A percentile compares a stretch with the other conserved stretches of the same genome.
These are phyloP conservation scores for Phthorimaea operculella DNA, from an alignment of 1,140 invertebrate species.

Conservation along the genomic window DNA sequence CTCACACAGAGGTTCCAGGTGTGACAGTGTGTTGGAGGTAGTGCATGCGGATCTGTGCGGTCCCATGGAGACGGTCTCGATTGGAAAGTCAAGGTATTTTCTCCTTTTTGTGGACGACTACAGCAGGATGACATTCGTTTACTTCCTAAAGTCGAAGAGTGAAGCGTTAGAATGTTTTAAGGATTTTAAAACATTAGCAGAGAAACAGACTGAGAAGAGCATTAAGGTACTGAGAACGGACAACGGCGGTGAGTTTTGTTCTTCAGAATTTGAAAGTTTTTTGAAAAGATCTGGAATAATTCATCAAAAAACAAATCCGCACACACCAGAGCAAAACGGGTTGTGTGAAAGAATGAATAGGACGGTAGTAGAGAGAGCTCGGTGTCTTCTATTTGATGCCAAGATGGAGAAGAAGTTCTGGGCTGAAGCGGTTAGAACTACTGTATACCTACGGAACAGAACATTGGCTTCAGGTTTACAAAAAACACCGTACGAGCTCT, in stretches of 20 bases:
- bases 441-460: constrained; percentile 22
- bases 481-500: constrained; percentile 38
- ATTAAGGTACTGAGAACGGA: constrained; percentile 36
- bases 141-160: constrained; percentile 40
- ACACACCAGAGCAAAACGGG: constrained; percentile 63
- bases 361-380: constrained; percentile 25
- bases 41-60: constrained; percentile 52
- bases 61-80: constrained; percentile 37
- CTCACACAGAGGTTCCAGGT: constrained; percentile 14
- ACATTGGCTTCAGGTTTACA: constrained; percentile 17
- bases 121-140: constrained; percentile 33
- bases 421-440: constrained; percentile 40
- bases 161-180: constrained; percentile 26
- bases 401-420: constrained; percentile 42
- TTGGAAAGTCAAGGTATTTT: constrained; percentile 37
- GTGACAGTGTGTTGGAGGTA: constrained; percentile 22
- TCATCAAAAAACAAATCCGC: constrained; percentile 41
- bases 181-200: constrained; percentile 33
- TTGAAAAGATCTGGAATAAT: constrained; percentile 27
- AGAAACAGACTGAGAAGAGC: constrained; percentile 34
- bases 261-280: constrained; percentile 22
- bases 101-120: constrained; percentile 44
- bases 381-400: constrained; percentile 37
- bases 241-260: constrained; percentile 44
- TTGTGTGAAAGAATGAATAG: constrained; percentile 29